Conservation (phyloP, 2,113 vertebrate genomes). For the Zapornia atra region DNA sequence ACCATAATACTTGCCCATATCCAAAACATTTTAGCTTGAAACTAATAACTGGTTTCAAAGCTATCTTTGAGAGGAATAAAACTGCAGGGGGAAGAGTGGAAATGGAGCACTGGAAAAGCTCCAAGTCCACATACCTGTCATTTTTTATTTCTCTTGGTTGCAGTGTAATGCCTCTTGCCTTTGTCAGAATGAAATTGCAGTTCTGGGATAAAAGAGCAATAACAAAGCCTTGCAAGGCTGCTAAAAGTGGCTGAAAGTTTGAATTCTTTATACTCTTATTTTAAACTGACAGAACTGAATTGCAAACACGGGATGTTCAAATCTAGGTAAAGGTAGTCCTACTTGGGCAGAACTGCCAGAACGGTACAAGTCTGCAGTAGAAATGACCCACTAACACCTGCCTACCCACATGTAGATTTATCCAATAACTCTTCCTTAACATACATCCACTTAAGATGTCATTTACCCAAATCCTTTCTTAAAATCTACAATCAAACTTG, state of each 20-base stretch:
- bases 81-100: background rate
- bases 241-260: background rate
- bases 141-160: background rate
- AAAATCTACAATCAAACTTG: background rate
- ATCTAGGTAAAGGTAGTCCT: background rate
- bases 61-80: background rate
- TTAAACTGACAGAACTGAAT: background rate
- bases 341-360: background rate
- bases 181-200: background rate
- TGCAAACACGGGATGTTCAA: background rate
- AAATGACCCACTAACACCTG: background rate
- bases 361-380: background rate
- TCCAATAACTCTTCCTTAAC: background rate
- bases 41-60: background rate
- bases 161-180: background rate
- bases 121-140: background rate
- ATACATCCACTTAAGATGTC: background rate
- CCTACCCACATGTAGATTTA: background rate
- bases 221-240: background rate
- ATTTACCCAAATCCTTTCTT: background rate
- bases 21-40: background rate
- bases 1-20: background rate
- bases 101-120: background rate
- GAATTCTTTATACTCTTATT: background rate
- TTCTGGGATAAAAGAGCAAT: background rate